These are phyloP conservation scores for Phengaris alcon DNA, from an alignment of 2,888 invertebrate species.

Conservation along the genomic window DNA sequence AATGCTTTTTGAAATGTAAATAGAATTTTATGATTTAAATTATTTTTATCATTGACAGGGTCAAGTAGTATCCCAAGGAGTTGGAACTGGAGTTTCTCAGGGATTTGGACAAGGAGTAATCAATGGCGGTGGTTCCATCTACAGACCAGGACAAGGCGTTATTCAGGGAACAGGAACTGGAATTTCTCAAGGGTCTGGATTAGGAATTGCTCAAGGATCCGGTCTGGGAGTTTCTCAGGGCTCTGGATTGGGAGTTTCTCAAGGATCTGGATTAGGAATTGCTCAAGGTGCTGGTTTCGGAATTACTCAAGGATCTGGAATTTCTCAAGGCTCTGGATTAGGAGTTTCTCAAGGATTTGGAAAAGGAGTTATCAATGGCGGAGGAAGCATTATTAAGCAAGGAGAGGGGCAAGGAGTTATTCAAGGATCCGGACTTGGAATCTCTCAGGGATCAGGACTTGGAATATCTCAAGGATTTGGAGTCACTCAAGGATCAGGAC, in stretches of 20 bases:
- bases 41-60: conserved; percentile 26
- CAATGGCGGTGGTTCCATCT: conserved; percentile 30
- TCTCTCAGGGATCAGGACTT: conserved; percentile 32
- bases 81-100: conserved; percentile 21
- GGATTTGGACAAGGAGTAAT: conserved; percentile 35
- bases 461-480: no score
- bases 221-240: conserved; percentile 23
- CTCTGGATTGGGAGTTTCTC: conserved; percentile 35
- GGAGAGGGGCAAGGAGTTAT: conserved; percentile 44
- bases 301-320: conserved; percentile 23
- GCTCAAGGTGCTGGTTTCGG: not conserved
- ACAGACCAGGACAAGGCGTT: conserved; percentile 29
- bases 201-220: conserved; percentile 34
- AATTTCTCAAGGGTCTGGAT: conserved; percentile 36
- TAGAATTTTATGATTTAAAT: not conserved
- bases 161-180: conserved; percentile 33
- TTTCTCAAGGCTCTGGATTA: conserved; percentile 33
- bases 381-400: conserved; percentile 43
- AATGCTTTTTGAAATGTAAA: not conserved
- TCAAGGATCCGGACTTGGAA: conserved; percentile 23
- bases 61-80: conserved; percentile 32
- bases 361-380: conserved; percentile 44
- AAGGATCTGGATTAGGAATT: conserved; percentile 44
- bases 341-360: conserved; percentile 45
- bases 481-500: no score